Evolutionary conservation across 2,888 invertebrate genomes (phyloP).

Genomic region (Biston stratarius): DNA sequence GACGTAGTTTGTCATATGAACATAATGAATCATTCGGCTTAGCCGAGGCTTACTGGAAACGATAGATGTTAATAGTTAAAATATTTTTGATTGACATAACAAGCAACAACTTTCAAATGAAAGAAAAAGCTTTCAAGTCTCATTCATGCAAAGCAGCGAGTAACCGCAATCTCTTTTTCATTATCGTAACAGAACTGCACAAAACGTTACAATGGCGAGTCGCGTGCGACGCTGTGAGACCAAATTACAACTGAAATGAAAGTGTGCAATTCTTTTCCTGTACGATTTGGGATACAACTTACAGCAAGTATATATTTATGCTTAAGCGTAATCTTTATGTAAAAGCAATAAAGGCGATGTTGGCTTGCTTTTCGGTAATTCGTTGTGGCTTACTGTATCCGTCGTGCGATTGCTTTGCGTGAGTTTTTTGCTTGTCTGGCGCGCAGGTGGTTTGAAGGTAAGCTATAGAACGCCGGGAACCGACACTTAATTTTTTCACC

Average conservation of each 20-base stretch:
- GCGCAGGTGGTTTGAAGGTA: constrained; percentile 70
- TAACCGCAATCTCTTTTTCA: constrained; percentile 47
- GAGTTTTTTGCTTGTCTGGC: constrained; percentile 78
- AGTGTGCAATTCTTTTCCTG: constrained; percentile 63
- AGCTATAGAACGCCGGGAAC: constrained; percentile 56
- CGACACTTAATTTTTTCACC: constrained; percentile 60
- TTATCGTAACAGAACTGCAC: constrained; percentile 49
- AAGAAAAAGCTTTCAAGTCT: constrained; percentile 35
- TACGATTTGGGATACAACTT: constrained; percentile 48
- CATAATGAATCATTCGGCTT: no score
- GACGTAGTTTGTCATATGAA: no score
- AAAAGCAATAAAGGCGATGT: constrained; percentile 36
- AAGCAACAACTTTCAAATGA: constrained; percentile 25
- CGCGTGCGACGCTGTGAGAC: constrained; percentile 48
- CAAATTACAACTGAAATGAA: constrained; percentile 53
- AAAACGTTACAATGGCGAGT: constrained; percentile 49
- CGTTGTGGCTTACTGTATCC: constrained; percentile 42
- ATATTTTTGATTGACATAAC: constrained; percentile 10
- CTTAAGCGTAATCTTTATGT: constrained; percentile 11
- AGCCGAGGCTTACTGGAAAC: no score
- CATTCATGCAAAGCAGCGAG: constrained; percentile 39
- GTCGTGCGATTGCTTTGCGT: constrained; percentile 60
- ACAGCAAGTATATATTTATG: constrained; percentile 8
- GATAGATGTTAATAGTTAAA: neutral
- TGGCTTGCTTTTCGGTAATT: constrained; percentile 28